Evolutionary conservation across 35 echinoderm and acorn worm species (phyloP).

Genomic region (Lytechinus pictus): DNA sequence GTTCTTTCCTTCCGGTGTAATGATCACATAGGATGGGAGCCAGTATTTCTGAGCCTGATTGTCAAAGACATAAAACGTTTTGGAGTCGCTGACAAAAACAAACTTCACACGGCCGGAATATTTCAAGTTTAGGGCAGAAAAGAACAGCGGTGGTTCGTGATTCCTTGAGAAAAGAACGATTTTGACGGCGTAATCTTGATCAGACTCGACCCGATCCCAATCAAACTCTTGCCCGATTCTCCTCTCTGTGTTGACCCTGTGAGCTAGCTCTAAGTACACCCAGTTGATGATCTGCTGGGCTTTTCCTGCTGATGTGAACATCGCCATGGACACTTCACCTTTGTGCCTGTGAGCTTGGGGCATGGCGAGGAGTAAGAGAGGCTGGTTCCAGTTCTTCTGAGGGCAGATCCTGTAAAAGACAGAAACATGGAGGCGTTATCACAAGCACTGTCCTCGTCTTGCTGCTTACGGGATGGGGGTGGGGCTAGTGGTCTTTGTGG

Average conservation of each 20-base stretch:
- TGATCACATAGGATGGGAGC: conserved; percentile 65
- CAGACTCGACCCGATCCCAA: conserved; percentile 51
- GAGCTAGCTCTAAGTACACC: conserved; percentile 73
- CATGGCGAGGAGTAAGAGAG: conserved; percentile 85
- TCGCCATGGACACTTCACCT: conserved; percentile 76
- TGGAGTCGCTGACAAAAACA: conserved; percentile 44
- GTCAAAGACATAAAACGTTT: not conserved
- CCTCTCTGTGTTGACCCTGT: conserved; percentile 43
- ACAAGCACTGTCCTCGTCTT: not conserved
- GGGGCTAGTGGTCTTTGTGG: too few relatives aligned
- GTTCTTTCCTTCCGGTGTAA: conserved; percentile 65
- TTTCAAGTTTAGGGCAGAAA: conserved; percentile 81
- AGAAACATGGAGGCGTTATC: conserved; percentile 5
- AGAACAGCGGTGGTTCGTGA: conserved; percentile 67
- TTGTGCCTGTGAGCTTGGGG: conserved; percentile 82
- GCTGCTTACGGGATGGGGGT: too few relatives aligned
- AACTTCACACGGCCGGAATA: conserved; percentile 91
- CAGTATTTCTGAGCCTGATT: not conserved
- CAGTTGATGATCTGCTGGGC: conserved; percentile 71
- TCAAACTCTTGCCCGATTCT: not conserved
- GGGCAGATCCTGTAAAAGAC: conserved; percentile 75
- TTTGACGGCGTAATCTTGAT: conserved; percentile 51
- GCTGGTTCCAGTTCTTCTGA: conserved; percentile 74
- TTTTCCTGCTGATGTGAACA: conserved; percentile 57
- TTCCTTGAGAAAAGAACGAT: conserved; percentile 66